Conservation (phyloP, 2,113 vertebrate genomes). For the Amblyornis subalaris region DNA sequence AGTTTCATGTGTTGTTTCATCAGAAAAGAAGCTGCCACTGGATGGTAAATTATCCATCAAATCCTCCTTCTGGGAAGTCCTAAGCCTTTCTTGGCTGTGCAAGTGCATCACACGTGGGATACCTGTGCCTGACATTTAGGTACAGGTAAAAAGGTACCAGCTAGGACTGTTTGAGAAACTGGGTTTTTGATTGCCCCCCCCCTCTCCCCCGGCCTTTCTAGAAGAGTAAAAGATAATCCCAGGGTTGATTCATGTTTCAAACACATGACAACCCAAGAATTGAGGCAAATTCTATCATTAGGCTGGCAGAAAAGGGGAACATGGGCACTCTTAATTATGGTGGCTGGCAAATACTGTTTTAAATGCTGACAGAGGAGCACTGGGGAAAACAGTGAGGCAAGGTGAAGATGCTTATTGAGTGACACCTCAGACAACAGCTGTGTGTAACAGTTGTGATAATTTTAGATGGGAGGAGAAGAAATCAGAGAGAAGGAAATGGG, state of each 20-base stretch:
- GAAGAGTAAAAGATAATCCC: neutral
- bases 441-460: neutral
- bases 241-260: neutral
- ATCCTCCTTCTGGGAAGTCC: neutral
- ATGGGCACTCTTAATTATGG: neutral
- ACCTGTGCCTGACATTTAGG: neutral
- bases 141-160: neutral
- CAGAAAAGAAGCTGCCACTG: neutral
- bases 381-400: neutral
- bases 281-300: neutral
- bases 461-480: neutral
- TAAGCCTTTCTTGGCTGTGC: neutral
- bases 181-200: neutral
- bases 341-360: neutral
- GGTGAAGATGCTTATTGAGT: neutral
- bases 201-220: neutral
- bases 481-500: neutral
- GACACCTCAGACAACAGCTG: neutral
- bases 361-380: neutral
- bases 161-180: neutral
- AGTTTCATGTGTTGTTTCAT: neutral
- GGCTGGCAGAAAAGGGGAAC: neutral
- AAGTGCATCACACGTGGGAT: neutral
- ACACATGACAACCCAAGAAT: neutral
- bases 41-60: neutral